These are phyloP conservation scores for Drosophila cognata DNA, from an alignment of 2,888 invertebrate species.

Conservation along the genomic window DNA sequence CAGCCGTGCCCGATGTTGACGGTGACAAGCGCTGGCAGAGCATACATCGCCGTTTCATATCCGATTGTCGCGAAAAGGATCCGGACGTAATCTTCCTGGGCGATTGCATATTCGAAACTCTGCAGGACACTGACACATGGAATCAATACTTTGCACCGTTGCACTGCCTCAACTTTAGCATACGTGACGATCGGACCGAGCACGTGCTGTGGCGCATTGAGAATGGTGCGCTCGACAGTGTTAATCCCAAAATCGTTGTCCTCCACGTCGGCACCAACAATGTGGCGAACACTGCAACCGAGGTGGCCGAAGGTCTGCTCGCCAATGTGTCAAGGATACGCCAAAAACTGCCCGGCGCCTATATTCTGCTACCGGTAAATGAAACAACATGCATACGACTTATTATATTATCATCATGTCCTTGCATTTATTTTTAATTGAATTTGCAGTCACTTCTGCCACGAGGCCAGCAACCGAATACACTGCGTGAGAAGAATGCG, in stretches of 20 bases:
- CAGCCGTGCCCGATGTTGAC: slow-evolving; percentile 90
- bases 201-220: slow-evolving; percentile 95
- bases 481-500: slow-evolving; percentile 90
- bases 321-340: slow-evolving; percentile 91
- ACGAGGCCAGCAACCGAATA: slow-evolving; percentile 94
- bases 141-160: slow-evolving; percentile 95
- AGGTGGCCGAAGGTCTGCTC: slow-evolving; percentile 92
- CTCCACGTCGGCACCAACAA: slow-evolving; percentile 96
- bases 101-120: slow-evolving; percentile 93
- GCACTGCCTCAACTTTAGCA: slow-evolving; percentile 94
- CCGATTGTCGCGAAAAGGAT: slow-evolving; percentile 94
- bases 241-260: slow-evolving; percentile 95
- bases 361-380: slow-evolving; percentile 93
- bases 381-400: neutral
- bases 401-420: neutral
- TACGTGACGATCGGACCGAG: slow-evolving; percentile 94
- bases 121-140: slow-evolving; percentile 95
- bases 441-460: slow-evolving; percentile 92
- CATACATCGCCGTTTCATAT: slow-evolving; percentile 92
- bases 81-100: slow-evolving; percentile 97
- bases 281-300: slow-evolving; percentile 91
- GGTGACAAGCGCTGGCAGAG: slow-evolving; percentile 90
- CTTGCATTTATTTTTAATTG: neutral
- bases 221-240: slow-evolving; percentile 95
- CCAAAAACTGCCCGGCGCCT: slow-evolving; percentile 91